Evolutionary conservation across 2,113 vertebrate species (phyloP), one percentile per base, ranked within the genome.

Genomic region (Oplegnathus fasciatus): DNA sequence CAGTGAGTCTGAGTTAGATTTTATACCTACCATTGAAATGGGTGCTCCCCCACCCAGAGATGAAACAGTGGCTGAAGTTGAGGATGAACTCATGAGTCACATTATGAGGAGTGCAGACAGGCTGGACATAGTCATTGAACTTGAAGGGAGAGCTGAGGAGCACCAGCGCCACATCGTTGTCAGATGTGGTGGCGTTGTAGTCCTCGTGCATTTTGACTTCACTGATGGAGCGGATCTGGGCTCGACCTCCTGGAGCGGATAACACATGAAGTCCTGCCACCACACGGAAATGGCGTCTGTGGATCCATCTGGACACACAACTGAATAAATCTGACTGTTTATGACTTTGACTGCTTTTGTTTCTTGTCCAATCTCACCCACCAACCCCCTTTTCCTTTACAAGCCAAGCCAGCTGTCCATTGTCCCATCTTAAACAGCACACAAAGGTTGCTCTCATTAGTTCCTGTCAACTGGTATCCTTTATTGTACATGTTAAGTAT

Each of bases 41-140:
- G 2, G 46, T 57, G 86, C 84, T 92, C 26, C 93, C 93, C 93
- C 94, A 95, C 14, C 93, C 93, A 8, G 50, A 89, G 80, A 94
- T 78, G 85, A 90, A 94, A 54, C 93, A 94, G 58, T 80, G 74
- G 65, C 75, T 86, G 72, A 94, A 86, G 82, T 78, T 87, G 26
- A 94, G 90, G 24, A 0, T 57, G 11, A 17, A 17, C 80, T 94
- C 89, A 1, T 94, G 20, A 44, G 8, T 79, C 75, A 79, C 30
- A 9, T 86, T 75, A 1, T 57, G 30, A 54, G 91, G 70, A 24
- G 64, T 62, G 69, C 92, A 94, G 70, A 89, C 17, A 1, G 94
- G 91, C 0, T 91, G 94, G 50, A 94, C 50, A 11, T 86, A 28
- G 34, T 78, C 64, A 2, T 67, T 89, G 78, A 93, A 94, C 24